phyloP scores from a whole-genome alignment of 1,140 invertebrate species.

The Drosophila persimilis region DNA sequence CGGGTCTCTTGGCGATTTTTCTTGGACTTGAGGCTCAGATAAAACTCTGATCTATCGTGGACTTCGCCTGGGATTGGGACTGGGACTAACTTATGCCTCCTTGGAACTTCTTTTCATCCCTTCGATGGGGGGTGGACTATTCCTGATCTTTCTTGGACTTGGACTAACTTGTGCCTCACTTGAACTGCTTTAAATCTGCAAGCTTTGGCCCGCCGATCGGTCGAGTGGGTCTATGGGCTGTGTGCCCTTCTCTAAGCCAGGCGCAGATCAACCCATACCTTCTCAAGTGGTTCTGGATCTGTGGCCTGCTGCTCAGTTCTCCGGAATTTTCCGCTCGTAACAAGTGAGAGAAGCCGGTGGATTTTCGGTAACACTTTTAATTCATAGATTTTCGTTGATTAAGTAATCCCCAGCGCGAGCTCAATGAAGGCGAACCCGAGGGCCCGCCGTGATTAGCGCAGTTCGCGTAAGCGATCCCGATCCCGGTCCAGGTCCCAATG shows the following conservation, averaged over 20 bases:
- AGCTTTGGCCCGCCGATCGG: conserved; percentile 21
- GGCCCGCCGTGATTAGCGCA: conserved; percentile 65
- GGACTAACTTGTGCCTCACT: conserved; percentile 54
- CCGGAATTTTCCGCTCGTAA: conserved; percentile 35
- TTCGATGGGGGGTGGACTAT: neutral
- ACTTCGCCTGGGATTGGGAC: neutral
- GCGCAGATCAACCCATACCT: conserved; percentile 19
- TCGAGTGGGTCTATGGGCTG: conserved; percentile 19
- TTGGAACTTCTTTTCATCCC: no score
- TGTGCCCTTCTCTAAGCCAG: conserved; percentile 39
- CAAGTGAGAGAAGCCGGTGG: conserved; percentile 51
- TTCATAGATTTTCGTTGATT: conserved; percentile 77
- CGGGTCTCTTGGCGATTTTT: neutral
- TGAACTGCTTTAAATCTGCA: conserved; percentile 57
- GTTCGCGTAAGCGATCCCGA: conserved; percentile 58
- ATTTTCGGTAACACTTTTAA: conserved; percentile 70
- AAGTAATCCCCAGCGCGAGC: conserved; percentile 64
- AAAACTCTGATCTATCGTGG: neutral
- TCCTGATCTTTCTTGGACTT: neutral
- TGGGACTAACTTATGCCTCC: neutral
- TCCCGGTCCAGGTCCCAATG: neutral
- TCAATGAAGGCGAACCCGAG: conserved; percentile 60
- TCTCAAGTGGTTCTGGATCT: conserved; percentile 53
- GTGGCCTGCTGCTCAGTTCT: conserved; percentile 13
- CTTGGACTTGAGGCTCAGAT: neutral